A percentile compares a stretch with the other conserved stretches of the same genome.
Evolutionary conservation across 2,113 vertebrate genomes (phyloP).

Genomic region (Beaufortia kweichowensis): DNA sequence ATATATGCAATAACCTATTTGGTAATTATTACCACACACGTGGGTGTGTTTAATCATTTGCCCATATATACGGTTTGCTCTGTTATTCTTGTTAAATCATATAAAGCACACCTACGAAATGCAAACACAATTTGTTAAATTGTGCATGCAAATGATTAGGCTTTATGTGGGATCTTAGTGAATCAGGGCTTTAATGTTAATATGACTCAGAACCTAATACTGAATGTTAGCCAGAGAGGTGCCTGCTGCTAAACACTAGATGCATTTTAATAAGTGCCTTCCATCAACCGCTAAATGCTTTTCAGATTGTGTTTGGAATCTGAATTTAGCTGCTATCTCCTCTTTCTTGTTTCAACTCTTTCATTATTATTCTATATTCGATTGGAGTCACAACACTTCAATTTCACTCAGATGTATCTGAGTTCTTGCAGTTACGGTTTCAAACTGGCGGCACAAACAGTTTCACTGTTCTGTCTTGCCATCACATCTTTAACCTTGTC

Average conservation of each 20-base stretch:
- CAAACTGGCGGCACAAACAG: background rate
- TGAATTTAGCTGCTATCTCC: background rate
- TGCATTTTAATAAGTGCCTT: constrained; percentile 27
- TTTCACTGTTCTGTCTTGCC: background rate
- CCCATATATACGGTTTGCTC: no score
- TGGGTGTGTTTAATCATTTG: no score
- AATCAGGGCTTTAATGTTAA: constrained; percentile 8
- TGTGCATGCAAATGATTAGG: no score
- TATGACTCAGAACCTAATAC: background rate
- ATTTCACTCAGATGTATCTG: no score
- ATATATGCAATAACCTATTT: no score
- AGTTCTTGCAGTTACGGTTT: background rate
- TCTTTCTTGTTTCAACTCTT: background rate
- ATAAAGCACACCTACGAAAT: no score
- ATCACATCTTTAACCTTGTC: background rate
- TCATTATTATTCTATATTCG: background rate
- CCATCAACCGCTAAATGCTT: constrained; percentile 23
- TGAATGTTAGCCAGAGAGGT: constrained; percentile 9
- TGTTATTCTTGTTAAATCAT: no score
- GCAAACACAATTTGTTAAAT: no score
- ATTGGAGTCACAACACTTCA: no score
- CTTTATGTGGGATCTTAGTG: no score
- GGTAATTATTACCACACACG: no score
- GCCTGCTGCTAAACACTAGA: background rate
- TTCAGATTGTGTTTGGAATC: constrained; percentile 6